Base-by-base conservation (phyloP, 2,797 vertebrate species). In the Myotis findleyi region DNA sequence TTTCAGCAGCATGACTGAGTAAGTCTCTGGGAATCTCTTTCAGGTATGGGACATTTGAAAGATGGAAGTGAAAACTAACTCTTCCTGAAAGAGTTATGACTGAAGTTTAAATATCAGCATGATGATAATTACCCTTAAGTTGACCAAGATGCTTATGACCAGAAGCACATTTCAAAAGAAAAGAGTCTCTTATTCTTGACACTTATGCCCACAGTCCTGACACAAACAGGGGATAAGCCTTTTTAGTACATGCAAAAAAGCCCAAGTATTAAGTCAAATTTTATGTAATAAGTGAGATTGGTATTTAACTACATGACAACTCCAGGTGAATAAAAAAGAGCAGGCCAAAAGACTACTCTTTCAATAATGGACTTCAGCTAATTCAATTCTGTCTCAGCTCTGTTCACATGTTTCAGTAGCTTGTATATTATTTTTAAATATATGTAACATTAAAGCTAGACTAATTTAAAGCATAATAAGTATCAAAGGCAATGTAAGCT, bases 301-400 rank as follows among this genome's bases (percentile, higher is more conserved):
- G 77, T 95, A 85, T 93, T 96, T 94, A 97, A 96, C 66, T 83
- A 94, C 53, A 89, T 96, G 88, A 95, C 93, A 96, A 95, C 12
- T 87, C 47, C 3, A 47, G 33, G 38, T 94, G 79, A 88, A 88
- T 44, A 33, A 91, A 95, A 94, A 86, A 86, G 75, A 55, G 16
- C 41, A n/a, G 62, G 36, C 25, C 82, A 75, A 69, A 82, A 82
- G 53, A 71, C n/a, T 64, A 51, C 59, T 89, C 51, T 90, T 87
- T 95, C 73, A 27, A 7, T 87, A 88, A 96, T 10, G 30, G 71
- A 77, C 66, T 92, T 83, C 30, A 86, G 23, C 75, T 82, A 79
- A 68, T 66, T 77, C 80, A 89, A 27, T 47, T 75, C 25, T 87
- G 30, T 83, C 14, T 21, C 3, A 62, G 73, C 8, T 92, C 49